Base-by-base conservation (phyloP, 2,113 vertebrate genomes). In the Toxotes chatareus region DNA sequence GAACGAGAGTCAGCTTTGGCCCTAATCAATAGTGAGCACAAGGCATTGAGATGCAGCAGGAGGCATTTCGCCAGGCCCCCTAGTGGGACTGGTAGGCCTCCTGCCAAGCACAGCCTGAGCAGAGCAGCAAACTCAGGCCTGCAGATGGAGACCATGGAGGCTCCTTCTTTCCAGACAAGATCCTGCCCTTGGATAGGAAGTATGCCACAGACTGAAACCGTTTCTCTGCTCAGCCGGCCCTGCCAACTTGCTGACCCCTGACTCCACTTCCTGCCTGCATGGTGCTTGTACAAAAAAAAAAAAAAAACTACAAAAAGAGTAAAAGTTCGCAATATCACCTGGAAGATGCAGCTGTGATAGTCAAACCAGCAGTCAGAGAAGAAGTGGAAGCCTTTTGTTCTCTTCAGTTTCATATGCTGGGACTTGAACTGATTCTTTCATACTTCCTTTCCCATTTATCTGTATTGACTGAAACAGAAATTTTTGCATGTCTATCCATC, bases 1-100 rank as follows among this genome's bases (percentile, higher is more conserved):
- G 82, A 88, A 67, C 59, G 65, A 72, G 77, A 85, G 69, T 76
- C 76, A 83, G 86, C 69, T 60, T 74, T 86, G 86, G 86, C 87
- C 79, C 83, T 88, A 91, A 93, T 95, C 94, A 92, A 94, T 92
- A 93, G 73, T 66, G 75, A 91, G 84, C 88, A 91, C 82, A 80
- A 88, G 70, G 82, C 89, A 85, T 78, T 85, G 80, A 92, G 87
- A 92, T 90, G 84, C 86, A 86, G 90, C 91, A 82, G 75, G 73
- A 83, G 86, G 89, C 91, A 76, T 70, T 63, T 73, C 0, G 82
- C 91, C 90, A 92, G 83, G 32, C 66, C 83, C 72, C 83, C 82
- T n/a, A 56, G 82, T 44, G 79, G 86, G 88, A 86, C 88, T 7
- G 80, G 80, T 65, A 67, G 85, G 89, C 89, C 55, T 31, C 66